Base-by-base conservation (phyloP, 1,140 invertebrate species). In the Antheraea mylitta region DNA sequence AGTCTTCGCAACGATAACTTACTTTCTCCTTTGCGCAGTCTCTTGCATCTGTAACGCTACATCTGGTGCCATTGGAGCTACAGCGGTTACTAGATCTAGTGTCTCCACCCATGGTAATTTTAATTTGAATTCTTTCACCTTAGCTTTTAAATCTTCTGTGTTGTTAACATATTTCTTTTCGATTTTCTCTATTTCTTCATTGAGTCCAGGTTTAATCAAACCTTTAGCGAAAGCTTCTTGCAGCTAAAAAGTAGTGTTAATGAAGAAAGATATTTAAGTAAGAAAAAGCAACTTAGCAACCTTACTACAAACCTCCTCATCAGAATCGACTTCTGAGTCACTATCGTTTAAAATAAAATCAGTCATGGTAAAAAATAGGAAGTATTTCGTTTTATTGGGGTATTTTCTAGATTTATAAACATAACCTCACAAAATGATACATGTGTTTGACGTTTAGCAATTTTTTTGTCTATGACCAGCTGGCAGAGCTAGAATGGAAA, bases 51-150 rank as follows among this genome's bases (percentile, higher is more conserved):
- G 95, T 13, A 96, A 80, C 6, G 95, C 96, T 45, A 97, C 90
- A 87, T 98, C 97, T 18, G 96, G 97, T 18, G 96, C 97, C 77
- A 98, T 79, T 0, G 97, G 95, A 16, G 97, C 97, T 37, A 95
- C 94, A 38, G 94, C 88, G 73, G 95, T 97, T 0, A 96, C 92
- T 67, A 97, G 92, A 82, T 98, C 98, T 36, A 99, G 83, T 42
- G 95, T 94, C 89, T 99, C 98, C 13, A 97, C 82, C 98, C 98
- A 99, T 71, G 95, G 94, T 58, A 98, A 87, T 58, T 96, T 93
- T 58, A 96, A 76, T 78, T 94, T 93, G 11, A 98, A 94, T 80
- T 96, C 94, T 37, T 95, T 90, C 37, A 97, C 83, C 89, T 97
- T 97, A 36, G 94, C 83, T 77, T 96, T 94, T 64, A 98, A 83